These are phyloP conservation scores for Hydropsyche betteni DNA, from an alignment of 2,888 invertebrate genomes.

Conservation along the genomic window DNA sequence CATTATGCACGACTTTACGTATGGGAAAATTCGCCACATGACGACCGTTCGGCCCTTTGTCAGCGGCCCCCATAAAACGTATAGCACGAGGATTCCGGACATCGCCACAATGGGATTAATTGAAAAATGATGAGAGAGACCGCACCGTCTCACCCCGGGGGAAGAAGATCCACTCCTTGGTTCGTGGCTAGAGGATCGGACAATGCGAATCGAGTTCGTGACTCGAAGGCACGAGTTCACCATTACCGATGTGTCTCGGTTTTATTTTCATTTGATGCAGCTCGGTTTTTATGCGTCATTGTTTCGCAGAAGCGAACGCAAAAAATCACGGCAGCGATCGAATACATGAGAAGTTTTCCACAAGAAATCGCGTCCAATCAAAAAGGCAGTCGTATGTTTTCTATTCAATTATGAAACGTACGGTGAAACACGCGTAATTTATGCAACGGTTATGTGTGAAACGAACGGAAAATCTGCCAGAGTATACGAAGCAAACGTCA, in stretches of 20 bases:
- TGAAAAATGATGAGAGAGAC: constrained; percentile 22
- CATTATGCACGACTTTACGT: constrained; percentile 10
- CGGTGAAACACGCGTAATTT: constrained; percentile 17
- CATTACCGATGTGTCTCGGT: constrained; percentile 6
- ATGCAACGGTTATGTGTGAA: constrained; percentile 29
- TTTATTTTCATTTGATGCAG: constrained; percentile 10
- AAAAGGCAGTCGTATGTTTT: constrained; percentile 6
- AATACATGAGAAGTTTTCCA: constrained; percentile 20
- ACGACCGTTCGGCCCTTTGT: constrained; percentile 24
- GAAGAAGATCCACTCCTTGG: background rate
- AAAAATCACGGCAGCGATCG: constrained; percentile 6
- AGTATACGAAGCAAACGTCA: constrained; percentile 9
- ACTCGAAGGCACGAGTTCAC: too few species aligned
- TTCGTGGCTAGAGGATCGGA: too few species aligned
- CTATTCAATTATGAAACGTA: constrained; percentile 25
- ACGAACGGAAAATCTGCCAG: constrained; percentile 21
- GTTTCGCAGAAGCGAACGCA: background rate
- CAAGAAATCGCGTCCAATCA: constrained; percentile 8
- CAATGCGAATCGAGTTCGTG: too few species aligned
- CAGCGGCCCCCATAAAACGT: background rate
- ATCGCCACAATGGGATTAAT: constrained; percentile 24
- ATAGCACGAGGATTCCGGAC: constrained; percentile 10
- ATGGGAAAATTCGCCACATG: constrained; percentile 25
- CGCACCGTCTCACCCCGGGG: background rate
- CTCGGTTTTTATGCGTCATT: background rate